phyloP scores from a whole-genome alignment of 2,113 vertebrate species.

The Corydoras sp. region DNA sequence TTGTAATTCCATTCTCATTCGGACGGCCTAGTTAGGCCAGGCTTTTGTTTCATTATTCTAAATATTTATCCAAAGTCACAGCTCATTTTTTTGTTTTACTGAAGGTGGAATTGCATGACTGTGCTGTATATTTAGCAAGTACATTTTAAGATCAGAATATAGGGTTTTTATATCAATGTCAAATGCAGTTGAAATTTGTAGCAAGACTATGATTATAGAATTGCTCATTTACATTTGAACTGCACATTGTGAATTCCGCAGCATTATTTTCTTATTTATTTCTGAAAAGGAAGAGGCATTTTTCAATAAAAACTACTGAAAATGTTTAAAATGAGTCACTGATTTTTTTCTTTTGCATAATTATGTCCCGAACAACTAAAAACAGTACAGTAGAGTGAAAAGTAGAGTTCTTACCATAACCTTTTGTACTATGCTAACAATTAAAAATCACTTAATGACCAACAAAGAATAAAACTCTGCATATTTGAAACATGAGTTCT shows the following conservation, averaged over 20 bases:
- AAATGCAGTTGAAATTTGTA: slow-evolving; percentile 89
- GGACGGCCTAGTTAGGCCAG: slow-evolving; percentile 66
- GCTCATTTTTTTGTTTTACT: slow-evolving; percentile 74
- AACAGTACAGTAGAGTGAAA: neutral
- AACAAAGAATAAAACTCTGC: no score
- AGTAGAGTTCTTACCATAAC: neutral
- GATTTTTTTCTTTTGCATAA: slow-evolving; percentile 1
- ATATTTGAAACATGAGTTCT: no score
- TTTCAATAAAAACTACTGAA: slow-evolving; percentile 99
- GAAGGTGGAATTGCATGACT: slow-evolving; percentile 97
- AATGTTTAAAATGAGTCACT: slow-evolving; percentile 59
- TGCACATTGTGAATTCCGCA: slow-evolving; percentile 99
- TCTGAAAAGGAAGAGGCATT: slow-evolving; percentile 99
- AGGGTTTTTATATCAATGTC: slow-evolving; percentile 71
- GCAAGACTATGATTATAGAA: slow-evolving; percentile 95
- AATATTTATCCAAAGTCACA: slow-evolving; percentile 79
- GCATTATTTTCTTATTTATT: slow-evolving; percentile 99
- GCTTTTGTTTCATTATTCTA: slow-evolving; percentile 73
- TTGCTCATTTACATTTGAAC: slow-evolving; percentile 97
- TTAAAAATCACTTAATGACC: no score
- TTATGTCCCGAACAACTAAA: neutral
- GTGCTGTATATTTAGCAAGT: slow-evolving; percentile 99
- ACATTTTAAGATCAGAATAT: slow-evolving; percentile 77
- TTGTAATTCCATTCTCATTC: slow-evolving; percentile 56
- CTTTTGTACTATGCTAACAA: no score